Evolutionary conservation across 2,113 vertebrate genomes (phyloP), one percentile per base, ranked within the genome.

Genomic region (Siniperca chuatsi): DNA sequence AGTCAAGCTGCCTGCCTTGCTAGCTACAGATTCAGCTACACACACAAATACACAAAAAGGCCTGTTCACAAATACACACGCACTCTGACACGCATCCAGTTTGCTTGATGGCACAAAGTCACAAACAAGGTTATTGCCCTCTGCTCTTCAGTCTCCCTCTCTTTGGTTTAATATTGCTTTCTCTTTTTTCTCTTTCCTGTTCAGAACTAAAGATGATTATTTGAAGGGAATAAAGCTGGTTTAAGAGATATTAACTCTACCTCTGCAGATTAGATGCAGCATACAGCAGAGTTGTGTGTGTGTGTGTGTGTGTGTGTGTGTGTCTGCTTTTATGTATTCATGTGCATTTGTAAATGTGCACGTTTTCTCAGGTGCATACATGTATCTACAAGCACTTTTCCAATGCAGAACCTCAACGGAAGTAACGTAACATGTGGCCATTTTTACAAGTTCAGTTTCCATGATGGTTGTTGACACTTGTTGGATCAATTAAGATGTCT

Each of bases 1-100:
- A 88, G 82, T 85, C 83, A 66, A 79, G 75, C 83, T 84, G 83
- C 76, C 79, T 85, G 78, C 66, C 69, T 86, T 2, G 46, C 44
- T 44, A 35, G 74, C 77, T 48, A 29, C 76, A 84, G 60, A 79
- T 72, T 82, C 60, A 71, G 52, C 61, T 35, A 25, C 78, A 79
- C 75, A 64, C 72, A 55, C 50, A 44, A 10, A 76, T 8, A 64
- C 76, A 75, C 57, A 66, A 42, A 33, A 52, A 72, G 64, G 58
- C 57, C 33, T 37, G 46, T 65, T 67, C 42, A 46, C 66, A 68
- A 42, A 33, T 73, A 75, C 79, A 37, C 78, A 65, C 25, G 2
- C 67, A 29, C 23, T 62, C 54, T 20, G 33, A 67, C 44, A 44
- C 15, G 0, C 52, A 20, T 80, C 46, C 73, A 77, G 57, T 60